Percentiles rank a stretch among this genome's conserved stretches.
Conservation (phyloP, 2,113 vertebrate genomes). For the Budorcas taxicolor region DNA sequence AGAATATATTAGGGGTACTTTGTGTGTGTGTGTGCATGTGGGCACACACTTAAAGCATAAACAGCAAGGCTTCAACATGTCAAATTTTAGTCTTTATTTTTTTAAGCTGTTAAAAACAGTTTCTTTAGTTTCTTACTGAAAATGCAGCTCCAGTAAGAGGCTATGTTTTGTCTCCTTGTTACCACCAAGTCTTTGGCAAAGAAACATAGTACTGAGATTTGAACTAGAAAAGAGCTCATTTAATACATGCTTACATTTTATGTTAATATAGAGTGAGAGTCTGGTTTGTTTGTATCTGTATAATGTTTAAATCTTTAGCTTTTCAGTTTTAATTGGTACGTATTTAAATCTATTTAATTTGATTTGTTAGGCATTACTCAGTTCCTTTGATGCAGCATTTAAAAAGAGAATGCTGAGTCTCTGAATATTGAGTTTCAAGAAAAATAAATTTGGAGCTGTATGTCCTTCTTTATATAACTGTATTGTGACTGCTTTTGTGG, state of each 20-base stretch:
- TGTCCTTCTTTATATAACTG: constrained; percentile 30
- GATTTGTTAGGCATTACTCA: neutral
- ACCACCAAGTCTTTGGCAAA: neutral
- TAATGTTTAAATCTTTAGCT: constrained; percentile 8
- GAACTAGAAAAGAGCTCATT: neutral
- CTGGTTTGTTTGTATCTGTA: neutral
- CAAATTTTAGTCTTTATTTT: constrained; percentile 23
- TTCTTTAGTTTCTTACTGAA: constrained; percentile 4
- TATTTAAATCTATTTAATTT: constrained; percentile 13
- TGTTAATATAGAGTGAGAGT: neutral
- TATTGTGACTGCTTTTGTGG: neutral
- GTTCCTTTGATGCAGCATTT: constrained; percentile 8
- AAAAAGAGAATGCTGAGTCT: constrained; percentile 24
- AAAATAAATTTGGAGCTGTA: constrained; percentile 65
- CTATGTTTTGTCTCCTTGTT: neutral
- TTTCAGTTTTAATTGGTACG: neutral
- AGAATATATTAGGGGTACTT: neutral
- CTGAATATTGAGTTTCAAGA: constrained; percentile 23
- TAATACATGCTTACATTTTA: neutral
- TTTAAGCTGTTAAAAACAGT: neutral
- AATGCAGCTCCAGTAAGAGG: neutral
- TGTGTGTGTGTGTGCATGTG: neutral
- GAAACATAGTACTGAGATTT: neutral
- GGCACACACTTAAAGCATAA: neutral
- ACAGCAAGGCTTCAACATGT: neutral